Evolutionary conservation across 2,113 vertebrate genomes (phyloP).

Genomic region (Trochalopteron elliotii): DNA sequence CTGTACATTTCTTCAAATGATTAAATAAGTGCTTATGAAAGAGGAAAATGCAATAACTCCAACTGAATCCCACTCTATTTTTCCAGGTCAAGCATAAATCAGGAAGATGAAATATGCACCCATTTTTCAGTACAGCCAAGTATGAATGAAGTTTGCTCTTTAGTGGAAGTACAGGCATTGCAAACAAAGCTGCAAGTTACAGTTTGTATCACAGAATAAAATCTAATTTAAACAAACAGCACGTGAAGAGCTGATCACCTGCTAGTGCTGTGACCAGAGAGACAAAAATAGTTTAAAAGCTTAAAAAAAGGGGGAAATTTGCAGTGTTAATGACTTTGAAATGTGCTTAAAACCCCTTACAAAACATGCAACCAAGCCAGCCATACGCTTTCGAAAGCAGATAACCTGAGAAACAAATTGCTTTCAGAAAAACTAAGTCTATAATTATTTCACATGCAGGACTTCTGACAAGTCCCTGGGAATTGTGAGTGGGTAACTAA

Average conservation of each 20-base stretch:
- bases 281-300: not conserved
- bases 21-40: constrained; percentile 81
- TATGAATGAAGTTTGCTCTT: not conserved
- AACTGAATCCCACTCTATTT: constrained; percentile 47
- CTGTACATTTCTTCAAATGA: constrained; percentile 75
- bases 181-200: constrained; percentile 29
- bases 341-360: not conserved
- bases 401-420: constrained; percentile 33
- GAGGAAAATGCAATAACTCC: constrained; percentile 63
- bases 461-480: not conserved
- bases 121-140: constrained; percentile 24
- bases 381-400: not conserved
- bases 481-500: not conserved
- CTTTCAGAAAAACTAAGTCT: constrained; percentile 20
- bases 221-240: not conserved
- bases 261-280: not conserved
- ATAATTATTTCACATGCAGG: constrained; percentile 8
- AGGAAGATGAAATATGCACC: constrained; percentile 35
- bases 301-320: not conserved
- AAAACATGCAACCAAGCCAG: constrained; percentile 29
- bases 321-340: constrained; percentile 21
- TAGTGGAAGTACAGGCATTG: not conserved
- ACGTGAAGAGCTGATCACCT: not conserved
- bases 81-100: constrained; percentile 39
- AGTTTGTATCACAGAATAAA: not conserved